phyloP scores from a whole-genome alignment of 2,113 vertebrate species.

The Cochlearius cochlearius region DNA sequence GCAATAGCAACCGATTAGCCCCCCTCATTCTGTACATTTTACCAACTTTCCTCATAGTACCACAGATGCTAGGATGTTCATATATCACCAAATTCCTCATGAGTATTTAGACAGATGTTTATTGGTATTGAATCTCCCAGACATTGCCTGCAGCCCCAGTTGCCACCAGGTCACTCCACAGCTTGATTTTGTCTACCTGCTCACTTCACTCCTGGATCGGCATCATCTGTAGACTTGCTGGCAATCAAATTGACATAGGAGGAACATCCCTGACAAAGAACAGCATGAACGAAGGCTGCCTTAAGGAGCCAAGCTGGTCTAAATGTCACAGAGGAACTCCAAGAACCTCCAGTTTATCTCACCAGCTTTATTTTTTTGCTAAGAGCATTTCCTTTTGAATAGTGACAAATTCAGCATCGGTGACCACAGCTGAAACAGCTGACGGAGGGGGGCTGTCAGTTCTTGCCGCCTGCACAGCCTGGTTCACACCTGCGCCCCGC shows the following conservation, averaged over 20 bases:
- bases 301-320: background rate
- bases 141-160: background rate
- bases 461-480: background rate
- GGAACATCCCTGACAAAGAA: background rate
- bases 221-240: background rate
- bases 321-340: background rate
- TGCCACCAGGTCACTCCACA: background rate
- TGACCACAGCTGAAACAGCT: background rate
- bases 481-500: background rate
- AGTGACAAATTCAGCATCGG: fast-evolving
- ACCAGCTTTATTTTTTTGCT: background rate
- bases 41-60: background rate
- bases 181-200: background rate
- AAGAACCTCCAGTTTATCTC: background rate
- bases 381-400: background rate
- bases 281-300: background rate
- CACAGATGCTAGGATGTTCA: background rate
- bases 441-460: background rate
- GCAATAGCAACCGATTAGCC: background rate
- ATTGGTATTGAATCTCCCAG: background rate
- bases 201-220: background rate
- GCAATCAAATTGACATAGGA: background rate
- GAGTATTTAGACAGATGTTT: background rate
- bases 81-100: background rate
- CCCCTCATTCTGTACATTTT: background rate